Percentiles rank a stretch among this genome's conserved stretches.
phyloP scores from a whole-genome alignment of 2,113 vertebrate genomes.

The Plestiodon gilberti region DNA sequence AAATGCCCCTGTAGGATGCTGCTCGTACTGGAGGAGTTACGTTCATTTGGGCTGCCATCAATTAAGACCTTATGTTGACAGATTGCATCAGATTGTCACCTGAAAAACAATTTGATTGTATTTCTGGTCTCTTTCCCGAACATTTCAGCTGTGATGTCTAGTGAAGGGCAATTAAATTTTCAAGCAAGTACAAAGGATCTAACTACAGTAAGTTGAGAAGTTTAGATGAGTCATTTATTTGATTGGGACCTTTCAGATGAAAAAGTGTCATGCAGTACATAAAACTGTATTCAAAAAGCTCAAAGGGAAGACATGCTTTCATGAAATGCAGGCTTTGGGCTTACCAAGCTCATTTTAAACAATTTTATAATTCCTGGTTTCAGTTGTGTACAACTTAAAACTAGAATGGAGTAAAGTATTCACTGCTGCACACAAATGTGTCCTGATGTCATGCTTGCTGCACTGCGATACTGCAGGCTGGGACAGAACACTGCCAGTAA shows the following conservation, averaged over 20 bases:
- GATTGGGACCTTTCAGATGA: neutral
- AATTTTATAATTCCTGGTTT: conserved; percentile 2
- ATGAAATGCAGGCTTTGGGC: neutral
- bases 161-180: neutral
- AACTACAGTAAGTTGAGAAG: neutral
- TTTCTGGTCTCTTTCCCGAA: neutral
- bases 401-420: neutral
- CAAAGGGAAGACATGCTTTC: neutral
- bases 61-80: neutral
- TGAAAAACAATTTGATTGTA: neutral
- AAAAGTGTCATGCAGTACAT: neutral
- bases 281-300: neutral
- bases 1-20: too few relatives aligned
- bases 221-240: neutral
- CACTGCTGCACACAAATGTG: neutral
- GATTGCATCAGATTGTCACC: neutral
- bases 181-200: neutral
- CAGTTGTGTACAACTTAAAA: neutral
- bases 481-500: neutral
- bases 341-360: conserved; percentile 9
- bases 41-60: neutral
- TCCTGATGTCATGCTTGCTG: neutral
- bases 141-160: neutral
- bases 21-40: too few relatives aligned
- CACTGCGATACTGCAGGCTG: neutral